Base-by-base conservation (phyloP, 1,140 invertebrate genomes). In the Leucophenga varia region DNA sequence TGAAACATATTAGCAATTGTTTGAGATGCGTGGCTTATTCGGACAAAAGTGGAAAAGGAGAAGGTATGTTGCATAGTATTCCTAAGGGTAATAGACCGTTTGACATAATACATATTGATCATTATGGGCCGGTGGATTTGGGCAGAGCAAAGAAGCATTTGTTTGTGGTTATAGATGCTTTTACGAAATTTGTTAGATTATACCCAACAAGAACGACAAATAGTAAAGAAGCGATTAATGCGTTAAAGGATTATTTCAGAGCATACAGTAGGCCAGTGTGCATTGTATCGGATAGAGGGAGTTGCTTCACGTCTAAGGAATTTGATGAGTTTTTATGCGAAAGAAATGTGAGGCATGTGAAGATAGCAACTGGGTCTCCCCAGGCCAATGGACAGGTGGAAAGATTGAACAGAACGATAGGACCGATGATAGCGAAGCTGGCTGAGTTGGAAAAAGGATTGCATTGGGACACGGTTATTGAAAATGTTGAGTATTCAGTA, bases 91-190 rank as follows among this genome's bases (percentile, higher is more conserved):
- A 36, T 9, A 20, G 50, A 35, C 63, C 56, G 1, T 59, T 61
- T 30, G 8, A 47, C 10, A 60, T 50, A 0, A n/a, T n/a, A n/a
- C n/a, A n/a, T n/a, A n/a, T n/a, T n/a, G n/a, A n/a, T n/a, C n/a
- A n/a, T n/a, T n/a, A n/a, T n/a, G n/a, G n/a, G n/a, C n/a, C n/a
- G n/a, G n/a, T n/a, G n/a, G n/a, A n/a, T n/a, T n/a, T n/a, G 18
- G 74, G 73, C 12, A 52, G 12, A 1, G 35, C 50, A 12, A 76
- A 79, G 67, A 63, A 61, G 40, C 77, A 79, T 49, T 70, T 69
- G 2, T 76, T 79, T 47, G 72, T 73, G 0, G 37, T 79, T 1
- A 31, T n/a, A n/a, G n/a, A n/a, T n/a, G n/a, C n/a, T n/a, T n/a
- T n/a, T n/a, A n/a, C n/a, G n/a, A n/a, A n/a, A n/a, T n/a, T n/a